phyloP scores from a whole-genome alignment of 2,113 vertebrate genomes.

The Uropsilus gracilis region DNA sequence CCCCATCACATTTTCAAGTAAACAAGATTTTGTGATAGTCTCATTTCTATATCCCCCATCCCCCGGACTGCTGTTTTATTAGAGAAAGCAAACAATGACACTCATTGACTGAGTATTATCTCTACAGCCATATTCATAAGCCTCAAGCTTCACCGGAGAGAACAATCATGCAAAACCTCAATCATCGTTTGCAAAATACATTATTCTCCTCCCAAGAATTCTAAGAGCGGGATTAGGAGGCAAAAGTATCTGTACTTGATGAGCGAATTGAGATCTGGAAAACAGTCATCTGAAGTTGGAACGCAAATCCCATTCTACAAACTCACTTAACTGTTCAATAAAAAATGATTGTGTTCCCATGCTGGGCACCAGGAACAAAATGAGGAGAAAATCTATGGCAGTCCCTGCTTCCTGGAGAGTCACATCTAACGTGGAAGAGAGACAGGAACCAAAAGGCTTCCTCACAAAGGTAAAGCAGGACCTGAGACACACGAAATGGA shows the following conservation, averaged over 20 bases:
- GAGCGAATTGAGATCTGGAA: neutral
- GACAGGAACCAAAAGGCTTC: too few species aligned
- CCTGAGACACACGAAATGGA: neutral
- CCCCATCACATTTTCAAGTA: neutral
- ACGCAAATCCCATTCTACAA: neutral
- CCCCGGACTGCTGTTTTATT: fast-evolving
- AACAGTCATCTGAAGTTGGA: neutral
- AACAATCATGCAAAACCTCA: neutral
- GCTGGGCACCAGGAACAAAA: neutral
- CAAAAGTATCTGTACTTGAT: neutral
- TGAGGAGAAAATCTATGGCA: neutral
- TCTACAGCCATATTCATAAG: neutral
- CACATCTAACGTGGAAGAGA: neutral
- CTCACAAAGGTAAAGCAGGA: neutral
- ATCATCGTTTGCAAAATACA: neutral
- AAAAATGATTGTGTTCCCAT: neutral
- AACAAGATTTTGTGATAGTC: neutral
- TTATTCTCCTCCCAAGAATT: neutral
- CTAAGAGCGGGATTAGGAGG: neutral
- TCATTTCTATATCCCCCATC: neutral
- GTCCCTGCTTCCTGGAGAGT: neutral
- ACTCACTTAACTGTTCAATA: neutral
- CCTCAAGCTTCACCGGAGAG: neutral
- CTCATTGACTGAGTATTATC: neutral
- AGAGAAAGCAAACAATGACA: neutral